Conservation (phyloP, 2,888 invertebrate species). For the Liopterus haemorrhoidalis region DNA sequence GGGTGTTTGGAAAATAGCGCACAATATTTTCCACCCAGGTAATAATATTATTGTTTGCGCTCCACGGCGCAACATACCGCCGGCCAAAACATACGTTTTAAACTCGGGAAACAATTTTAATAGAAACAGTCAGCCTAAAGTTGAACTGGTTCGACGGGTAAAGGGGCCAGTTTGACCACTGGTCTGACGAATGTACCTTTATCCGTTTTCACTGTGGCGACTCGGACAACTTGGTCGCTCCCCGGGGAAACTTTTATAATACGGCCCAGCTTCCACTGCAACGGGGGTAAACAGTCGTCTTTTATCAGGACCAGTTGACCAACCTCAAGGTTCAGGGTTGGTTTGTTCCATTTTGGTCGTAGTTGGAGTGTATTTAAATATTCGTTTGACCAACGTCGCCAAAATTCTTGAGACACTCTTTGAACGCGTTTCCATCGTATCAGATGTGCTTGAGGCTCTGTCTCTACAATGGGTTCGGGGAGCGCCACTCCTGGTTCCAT, state of each 20-base stretch:
- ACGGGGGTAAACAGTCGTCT: not conserved
- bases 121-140: too few species aligned
- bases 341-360: not conserved
- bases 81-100: too few species aligned
- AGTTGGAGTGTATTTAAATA: not conserved
- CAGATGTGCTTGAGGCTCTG: too few species aligned
- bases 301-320: not conserved
- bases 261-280: slow-evolving; percentile 3
- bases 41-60: too few species aligned
- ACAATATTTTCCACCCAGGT: too few species aligned
- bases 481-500: too few species aligned
- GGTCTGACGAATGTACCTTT: not conserved
- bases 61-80: too few species aligned
- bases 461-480: too few species aligned
- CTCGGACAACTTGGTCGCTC: not conserved
- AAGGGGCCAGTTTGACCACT: not conserved
- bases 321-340: not conserved
- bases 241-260: not conserved
- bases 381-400: not conserved
- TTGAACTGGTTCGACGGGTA: not conserved
- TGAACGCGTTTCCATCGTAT: not conserved
- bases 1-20: too few species aligned
- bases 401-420: not conserved
- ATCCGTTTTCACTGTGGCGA: not conserved
- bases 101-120: too few species aligned